phyloP scores from a whole-genome alignment of 2,888 invertebrate species.

The Ophraella communa region DNA sequence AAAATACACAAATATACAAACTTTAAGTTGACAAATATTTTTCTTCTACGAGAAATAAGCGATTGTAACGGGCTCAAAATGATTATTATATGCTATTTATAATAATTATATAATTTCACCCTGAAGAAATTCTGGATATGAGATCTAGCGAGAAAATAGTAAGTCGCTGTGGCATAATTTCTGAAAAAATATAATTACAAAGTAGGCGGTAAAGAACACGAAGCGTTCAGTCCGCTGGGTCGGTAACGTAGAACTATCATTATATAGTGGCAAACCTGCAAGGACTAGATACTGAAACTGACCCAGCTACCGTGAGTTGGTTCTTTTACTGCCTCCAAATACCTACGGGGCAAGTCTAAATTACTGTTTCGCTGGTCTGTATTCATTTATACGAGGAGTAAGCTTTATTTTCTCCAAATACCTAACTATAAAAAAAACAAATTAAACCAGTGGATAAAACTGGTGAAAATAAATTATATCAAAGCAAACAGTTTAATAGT shows the following conservation, averaged over 20 bases:
- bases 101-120: too few relatives aligned
- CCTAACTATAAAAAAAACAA: too few relatives aligned
- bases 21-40: too few relatives aligned
- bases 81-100: too few relatives aligned
- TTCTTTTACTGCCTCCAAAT: slow-evolving; percentile 14
- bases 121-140: neutral
- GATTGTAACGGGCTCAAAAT: too few relatives aligned
- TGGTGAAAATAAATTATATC: too few relatives aligned
- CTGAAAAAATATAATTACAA: slow-evolving; percentile 60
- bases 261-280: slow-evolving; percentile 59
- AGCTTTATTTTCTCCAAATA: neutral
- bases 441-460: too few relatives aligned
- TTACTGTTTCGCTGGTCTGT: slow-evolving; percentile 6
- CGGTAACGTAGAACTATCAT: slow-evolving; percentile 55
- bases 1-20: too few relatives aligned
- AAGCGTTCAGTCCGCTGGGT: slow-evolving; percentile 56
- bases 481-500: too few relatives aligned
- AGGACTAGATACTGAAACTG: slow-evolving; percentile 43
- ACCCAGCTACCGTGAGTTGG: slow-evolving; percentile 37
- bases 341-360: slow-evolving; percentile 7
- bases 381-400: neutral
- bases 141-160: slow-evolving; percentile 20
- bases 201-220: slow-evolving; percentile 58
- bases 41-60: too few relatives aligned
- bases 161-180: slow-evolving; percentile 46